phyloP scores from a whole-genome alignment of 2,113 vertebrate genomes.

The Enhydra lutris region DNA sequence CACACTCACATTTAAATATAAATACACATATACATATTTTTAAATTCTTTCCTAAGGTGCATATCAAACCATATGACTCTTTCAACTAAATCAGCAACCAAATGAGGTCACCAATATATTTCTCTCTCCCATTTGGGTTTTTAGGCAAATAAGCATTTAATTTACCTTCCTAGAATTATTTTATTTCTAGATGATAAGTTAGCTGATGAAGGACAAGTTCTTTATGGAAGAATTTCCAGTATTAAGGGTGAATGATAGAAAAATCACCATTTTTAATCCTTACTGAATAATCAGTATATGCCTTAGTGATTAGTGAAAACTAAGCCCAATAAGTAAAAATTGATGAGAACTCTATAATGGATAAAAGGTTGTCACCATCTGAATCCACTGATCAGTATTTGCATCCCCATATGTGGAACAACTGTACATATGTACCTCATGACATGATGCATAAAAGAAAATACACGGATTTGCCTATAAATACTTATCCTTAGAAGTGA shows the following conservation, averaged over 20 bases:
- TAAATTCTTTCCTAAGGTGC: not conserved
- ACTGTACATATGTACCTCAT: not conserved
- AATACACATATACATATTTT: not conserved
- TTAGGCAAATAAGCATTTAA: not conserved
- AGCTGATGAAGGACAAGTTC: not conserved
- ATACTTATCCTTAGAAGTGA: not conserved
- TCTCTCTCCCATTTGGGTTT: not conserved
- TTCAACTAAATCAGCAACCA: not conserved
- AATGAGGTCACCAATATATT: not conserved
- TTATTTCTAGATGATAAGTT: not conserved
- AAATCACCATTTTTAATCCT: not conserved
- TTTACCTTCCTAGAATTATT: not conserved
- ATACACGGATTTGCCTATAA: not conserved
- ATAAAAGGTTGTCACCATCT: not conserved
- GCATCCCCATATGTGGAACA: not conserved
- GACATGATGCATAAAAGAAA: not conserved
- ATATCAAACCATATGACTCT: not conserved
- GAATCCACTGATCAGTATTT: not conserved
- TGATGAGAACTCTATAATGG: not conserved
- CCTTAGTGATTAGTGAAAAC: not conserved
- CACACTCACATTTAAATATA: not conserved
- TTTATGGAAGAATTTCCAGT: not conserved
- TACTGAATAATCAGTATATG: not conserved
- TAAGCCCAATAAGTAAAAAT: not conserved
- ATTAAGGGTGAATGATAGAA: not conserved